Evolutionary conservation across 2,888 invertebrate genomes (phyloP).

Genomic region (Meloe dianella): DNA sequence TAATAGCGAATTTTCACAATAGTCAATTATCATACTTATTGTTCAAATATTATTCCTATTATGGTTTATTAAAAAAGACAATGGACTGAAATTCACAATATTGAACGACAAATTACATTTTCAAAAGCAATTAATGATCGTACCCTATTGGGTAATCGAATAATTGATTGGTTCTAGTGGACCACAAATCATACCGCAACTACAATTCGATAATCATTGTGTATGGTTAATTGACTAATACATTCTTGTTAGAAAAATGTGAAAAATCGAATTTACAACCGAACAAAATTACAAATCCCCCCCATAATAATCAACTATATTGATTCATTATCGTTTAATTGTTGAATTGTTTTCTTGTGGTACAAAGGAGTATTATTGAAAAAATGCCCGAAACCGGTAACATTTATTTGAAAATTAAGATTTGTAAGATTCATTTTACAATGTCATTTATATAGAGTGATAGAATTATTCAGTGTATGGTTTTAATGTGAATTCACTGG

Average conservation of each 20-base stretch:
- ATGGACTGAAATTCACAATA: background rate
- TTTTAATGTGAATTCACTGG: background rate
- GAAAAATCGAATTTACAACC: background rate
- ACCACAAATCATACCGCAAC: slow-evolving; percentile 17
- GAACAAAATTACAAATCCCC: background rate
- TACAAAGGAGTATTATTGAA: background rate
- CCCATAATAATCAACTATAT: background rate
- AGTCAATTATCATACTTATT: background rate
- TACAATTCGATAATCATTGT: slow-evolving; percentile 1
- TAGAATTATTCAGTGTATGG: no score
- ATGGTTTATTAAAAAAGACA: background rate
- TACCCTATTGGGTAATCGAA: slow-evolving; percentile 20
- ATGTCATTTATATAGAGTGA: no score
- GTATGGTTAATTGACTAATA: background rate
- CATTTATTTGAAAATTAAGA: background rate
- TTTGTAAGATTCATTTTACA: background rate
- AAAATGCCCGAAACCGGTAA: background rate
- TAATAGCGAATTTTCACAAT: background rate
- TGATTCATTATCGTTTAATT: background rate
- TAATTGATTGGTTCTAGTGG: slow-evolving; percentile 22
- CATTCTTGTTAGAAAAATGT: background rate
- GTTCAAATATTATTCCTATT: background rate
- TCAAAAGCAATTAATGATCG: slow-evolving; percentile 19
- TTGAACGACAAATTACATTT: background rate
- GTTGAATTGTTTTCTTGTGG: background rate